A percentile compares a stretch with the other conserved stretches of the same genome.
Conservation (phyloP, 37 sponge, comb jelly and placozoan genomes). For the Spongia lamella region DNA sequence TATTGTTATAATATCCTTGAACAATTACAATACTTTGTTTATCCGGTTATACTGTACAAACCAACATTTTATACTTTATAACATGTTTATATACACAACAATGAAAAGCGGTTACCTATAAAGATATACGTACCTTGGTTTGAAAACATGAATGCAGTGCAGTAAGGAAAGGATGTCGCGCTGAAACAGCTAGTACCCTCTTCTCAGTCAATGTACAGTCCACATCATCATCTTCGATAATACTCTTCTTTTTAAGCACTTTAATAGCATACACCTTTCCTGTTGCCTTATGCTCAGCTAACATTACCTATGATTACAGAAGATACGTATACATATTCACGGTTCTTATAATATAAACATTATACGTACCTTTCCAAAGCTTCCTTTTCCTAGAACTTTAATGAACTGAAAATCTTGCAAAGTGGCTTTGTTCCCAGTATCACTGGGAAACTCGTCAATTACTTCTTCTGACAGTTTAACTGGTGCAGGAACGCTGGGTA, state of each 20-base stretch:
- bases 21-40: no score
- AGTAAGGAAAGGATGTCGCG: constrained; percentile 87
- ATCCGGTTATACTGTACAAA: no score
- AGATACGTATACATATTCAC: background rate
- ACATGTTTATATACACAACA: constrained; percentile 97
- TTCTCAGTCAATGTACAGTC: constrained; percentile 96
- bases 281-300: constrained; percentile 80
- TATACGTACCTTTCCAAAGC: constrained; percentile 88
- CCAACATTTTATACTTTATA: no score
- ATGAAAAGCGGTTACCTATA: constrained; percentile 93
- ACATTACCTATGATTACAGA: constrained; percentile 75
- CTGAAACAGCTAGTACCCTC: constrained; percentile 88
- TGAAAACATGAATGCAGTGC: constrained; percentile 94
- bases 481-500: constrained; percentile 45
- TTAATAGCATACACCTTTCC: constrained; percentile 91
- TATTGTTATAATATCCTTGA: no score
- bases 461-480: background rate
- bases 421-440: constrained; percentile 33
- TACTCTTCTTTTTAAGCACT: constrained; percentile 88
- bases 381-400: constrained; percentile 94
- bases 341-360: background rate
- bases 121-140: constrained; percentile 65
- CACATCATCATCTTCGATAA: constrained; percentile 88
- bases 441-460: constrained; percentile 12
- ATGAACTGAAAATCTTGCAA: constrained; percentile 83